Conservation (phyloP, 2,888 invertebrate species). For the Chrysopilus asiliformis region DNA sequence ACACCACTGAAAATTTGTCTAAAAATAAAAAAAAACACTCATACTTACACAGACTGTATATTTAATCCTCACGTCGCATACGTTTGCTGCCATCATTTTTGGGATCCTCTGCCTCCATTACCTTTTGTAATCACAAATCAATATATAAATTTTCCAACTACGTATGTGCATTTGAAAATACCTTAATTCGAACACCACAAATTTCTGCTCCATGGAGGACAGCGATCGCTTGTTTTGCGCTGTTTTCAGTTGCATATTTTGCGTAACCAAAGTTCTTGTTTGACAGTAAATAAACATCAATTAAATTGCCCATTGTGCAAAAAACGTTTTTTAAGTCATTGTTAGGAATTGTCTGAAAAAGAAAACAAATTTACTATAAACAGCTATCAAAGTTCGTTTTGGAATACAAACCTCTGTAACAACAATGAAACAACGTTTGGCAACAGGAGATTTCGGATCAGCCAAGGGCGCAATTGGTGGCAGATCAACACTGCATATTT, state of each 20-base stretch:
- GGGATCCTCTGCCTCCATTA: conserved; percentile 73
- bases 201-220: conserved; percentile 75
- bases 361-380: conserved; percentile 15
- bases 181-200: conserved; percentile 61
- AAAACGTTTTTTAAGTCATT: conserved; percentile 73
- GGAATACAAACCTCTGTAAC: conserved; percentile 27
- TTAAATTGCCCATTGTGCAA: conserved; percentile 78
- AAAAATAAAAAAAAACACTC: no score
- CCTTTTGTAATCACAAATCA: conserved; percentile 36
- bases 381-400: no score
- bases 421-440: conserved; percentile 53
- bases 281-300: conserved; percentile 78
- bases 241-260: conserved; percentile 60
- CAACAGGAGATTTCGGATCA: conserved; percentile 50
- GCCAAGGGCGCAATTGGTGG: conserved; percentile 53
- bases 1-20: no score
- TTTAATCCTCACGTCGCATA: conserved; percentile 17
- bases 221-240: conserved; percentile 44
- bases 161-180: conserved; percentile 11
- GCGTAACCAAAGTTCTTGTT: conserved; percentile 90
- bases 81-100: conserved; percentile 32
- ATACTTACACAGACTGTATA: no score
- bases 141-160: not conserved
- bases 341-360: conserved; percentile 47
- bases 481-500: conserved; percentile 53